A percentile compares a stretch with the other conserved stretches of the same genome.
These are phyloP conservation scores for Epinotia demarniana DNA, from an alignment of 2,888 invertebrate genomes.

Conservation along the genomic window DNA sequence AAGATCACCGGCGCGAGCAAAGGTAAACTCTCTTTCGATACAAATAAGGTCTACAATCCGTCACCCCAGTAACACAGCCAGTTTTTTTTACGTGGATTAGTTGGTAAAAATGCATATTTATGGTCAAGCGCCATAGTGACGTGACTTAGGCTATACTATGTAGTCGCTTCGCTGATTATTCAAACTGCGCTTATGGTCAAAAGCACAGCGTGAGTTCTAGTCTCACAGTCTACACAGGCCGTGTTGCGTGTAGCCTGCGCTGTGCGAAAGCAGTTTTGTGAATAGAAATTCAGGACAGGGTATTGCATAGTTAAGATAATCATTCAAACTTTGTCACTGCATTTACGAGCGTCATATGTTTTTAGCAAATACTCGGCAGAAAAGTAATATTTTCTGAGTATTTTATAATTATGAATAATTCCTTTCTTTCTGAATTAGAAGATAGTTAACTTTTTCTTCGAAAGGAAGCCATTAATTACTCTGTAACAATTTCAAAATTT, in stretches of 20 bases:
- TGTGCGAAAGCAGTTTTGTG: no score
- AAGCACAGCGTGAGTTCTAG: neutral
- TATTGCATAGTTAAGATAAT: no score
- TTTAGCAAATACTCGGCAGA: neutral
- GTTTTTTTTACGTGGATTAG: neutral
- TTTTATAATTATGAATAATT: conserved; percentile 14
- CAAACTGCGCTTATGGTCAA: neutral
- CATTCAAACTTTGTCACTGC: neutral
- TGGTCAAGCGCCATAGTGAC: neutral
- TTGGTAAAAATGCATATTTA: neutral
- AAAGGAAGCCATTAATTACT: conserved; percentile 37
- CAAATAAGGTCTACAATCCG: neutral
- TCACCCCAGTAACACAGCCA: neutral
- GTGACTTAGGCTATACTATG: no score
- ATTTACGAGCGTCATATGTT: no score
- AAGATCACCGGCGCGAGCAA: conserved; percentile 98
- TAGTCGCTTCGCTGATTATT: neutral
- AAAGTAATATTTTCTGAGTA: neutral
- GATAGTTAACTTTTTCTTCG: conserved; percentile 18
- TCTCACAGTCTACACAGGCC: no score
- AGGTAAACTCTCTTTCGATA: conserved; percentile 87
- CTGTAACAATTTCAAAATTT: conserved; percentile 18
- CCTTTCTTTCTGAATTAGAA: conserved; percentile 9
- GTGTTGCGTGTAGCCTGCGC: no score
- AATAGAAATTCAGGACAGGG: no score